phyloP scores from a whole-genome alignment of 2,113 vertebrate genomes.

The Serinus canaria region DNA sequence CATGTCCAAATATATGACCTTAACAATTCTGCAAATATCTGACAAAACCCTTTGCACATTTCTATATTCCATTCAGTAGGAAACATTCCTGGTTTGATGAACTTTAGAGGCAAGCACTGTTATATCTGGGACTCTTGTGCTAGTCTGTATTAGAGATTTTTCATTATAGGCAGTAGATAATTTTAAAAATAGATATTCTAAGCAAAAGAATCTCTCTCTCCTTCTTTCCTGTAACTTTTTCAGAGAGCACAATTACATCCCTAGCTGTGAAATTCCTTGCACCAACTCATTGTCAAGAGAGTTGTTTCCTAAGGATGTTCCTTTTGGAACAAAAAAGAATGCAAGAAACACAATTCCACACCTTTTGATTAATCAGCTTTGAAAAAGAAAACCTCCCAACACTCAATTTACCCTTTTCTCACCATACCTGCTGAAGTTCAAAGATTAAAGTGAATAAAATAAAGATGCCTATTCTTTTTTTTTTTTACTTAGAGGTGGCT shows the following conservation, averaged over 20 bases:
- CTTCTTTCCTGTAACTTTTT: background rate
- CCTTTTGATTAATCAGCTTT: background rate
- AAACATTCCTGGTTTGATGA: background rate
- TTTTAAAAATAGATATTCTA: background rate
- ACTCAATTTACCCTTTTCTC: background rate
- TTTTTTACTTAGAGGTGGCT: background rate
- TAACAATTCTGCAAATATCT: background rate
- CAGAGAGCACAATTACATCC: background rate
- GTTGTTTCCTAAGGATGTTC: background rate
- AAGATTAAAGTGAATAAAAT: background rate
- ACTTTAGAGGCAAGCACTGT: background rate
- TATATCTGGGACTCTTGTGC: background rate
- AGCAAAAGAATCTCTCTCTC: background rate
- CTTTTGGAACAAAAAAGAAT: background rate
- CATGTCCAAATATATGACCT: background rate
- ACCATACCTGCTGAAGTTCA: background rate
- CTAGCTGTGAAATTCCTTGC: background rate
- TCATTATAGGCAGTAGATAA: background rate
- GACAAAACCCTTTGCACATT: background rate
- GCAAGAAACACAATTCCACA: background rate
- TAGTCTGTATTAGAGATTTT: background rate
- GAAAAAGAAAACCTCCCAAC: background rate
- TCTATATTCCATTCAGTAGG: background rate
- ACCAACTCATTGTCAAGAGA: fast-evolving
- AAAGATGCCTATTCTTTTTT: background rate